Percentiles rank a stretch among this genome's conserved stretches.
Conservation (phyloP, 1,140 invertebrate genomes). For the Hypsibius dujardini region DNA sequence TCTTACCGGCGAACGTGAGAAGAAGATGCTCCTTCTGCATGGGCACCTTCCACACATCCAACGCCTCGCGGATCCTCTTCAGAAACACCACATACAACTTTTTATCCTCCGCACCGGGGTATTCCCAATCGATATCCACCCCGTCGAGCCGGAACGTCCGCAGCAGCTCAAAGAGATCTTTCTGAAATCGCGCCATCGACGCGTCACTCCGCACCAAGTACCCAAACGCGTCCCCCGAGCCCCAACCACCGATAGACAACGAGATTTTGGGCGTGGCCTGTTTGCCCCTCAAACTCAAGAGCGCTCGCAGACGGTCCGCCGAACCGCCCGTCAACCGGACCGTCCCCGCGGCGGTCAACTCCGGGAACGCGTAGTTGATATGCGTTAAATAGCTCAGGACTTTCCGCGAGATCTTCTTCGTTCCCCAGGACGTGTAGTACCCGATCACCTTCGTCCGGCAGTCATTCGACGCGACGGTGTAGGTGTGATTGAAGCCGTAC, state of each 20-base stretch:
- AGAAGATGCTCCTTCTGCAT: neutral
- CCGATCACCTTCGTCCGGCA: neutral
- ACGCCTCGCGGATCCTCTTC: constrained; percentile 19
- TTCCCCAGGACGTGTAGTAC: constrained; percentile 7
- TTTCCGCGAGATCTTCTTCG: neutral
- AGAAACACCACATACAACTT: constrained; percentile 18
- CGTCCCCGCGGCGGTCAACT: neutral
- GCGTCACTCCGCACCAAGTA: neutral
- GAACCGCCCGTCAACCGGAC: neutral
- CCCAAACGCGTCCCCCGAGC: neutral
- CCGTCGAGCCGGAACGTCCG: constrained; percentile 51
- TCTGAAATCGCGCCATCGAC: neutral
- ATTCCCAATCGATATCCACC: constrained; percentile 72
- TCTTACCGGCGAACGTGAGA: constrained; percentile 6
- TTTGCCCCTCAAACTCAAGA: neutral
- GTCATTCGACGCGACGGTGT: no score
- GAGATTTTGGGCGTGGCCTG: neutral
- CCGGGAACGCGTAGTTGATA: constrained; percentile 3
- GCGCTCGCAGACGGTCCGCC: neutral
- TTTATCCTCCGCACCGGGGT: constrained; percentile 43
- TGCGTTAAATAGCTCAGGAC: neutral
- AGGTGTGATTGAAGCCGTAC: no score
- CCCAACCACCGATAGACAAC: neutral
- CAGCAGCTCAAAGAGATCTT: constrained; percentile 23
- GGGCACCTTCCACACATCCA: constrained; percentile 10